Base-by-base conservation (phyloP, 2,113 vertebrate species). In the Urocynchramus pylzowi region DNA sequence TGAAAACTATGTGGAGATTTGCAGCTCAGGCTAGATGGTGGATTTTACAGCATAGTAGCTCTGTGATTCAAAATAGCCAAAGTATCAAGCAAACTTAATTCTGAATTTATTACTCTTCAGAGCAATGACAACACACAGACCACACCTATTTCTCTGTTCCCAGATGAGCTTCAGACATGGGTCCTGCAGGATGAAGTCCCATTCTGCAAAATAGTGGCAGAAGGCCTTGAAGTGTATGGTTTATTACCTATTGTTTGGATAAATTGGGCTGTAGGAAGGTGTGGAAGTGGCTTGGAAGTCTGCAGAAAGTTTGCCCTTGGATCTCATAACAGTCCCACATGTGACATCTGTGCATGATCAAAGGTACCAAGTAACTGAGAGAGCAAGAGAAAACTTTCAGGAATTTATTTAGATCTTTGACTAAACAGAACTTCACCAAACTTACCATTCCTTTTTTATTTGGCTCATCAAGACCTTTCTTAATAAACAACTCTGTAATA, bases 281-380 rank as follows among this genome's bases (percentile, higher is more conserved):
- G 44, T 75, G 39, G 61, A 87, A 74, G 42, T 54, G 95, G 47
- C 95, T 88, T 92, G 94, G 84, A 93, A 94, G 47, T 68, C 90
- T 75, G 75, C 49, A 50, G 77, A 85, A 95, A 69, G 68, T 86
- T 95, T 93, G 64, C 59, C 82, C 87, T 92, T 95, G 89, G 70
- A 88, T 97, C 95, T 97, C 91, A 2, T 74, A 90, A 42, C 67
- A 83, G 70, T 80, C 82, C 82, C 93, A 94, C 57, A 79, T 54
- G 93, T 94, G 94, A 94, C 96, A 98, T 97, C 97, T 98, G 97
- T 92, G 97, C 97, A 71, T 89, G 96, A 98, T 98, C 95, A 97
- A 94, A 97, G 94, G 52, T 78, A 69, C 95, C 96, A 83, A 97
- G 87, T 53, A 89, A 81, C 96, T 83, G 75, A 74, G 75, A 74